Evolutionary conservation across 2,113 vertebrate genomes (phyloP), one percentile per base, ranked within the genome.

Genomic region (Microcebus griseorufus): DNA sequence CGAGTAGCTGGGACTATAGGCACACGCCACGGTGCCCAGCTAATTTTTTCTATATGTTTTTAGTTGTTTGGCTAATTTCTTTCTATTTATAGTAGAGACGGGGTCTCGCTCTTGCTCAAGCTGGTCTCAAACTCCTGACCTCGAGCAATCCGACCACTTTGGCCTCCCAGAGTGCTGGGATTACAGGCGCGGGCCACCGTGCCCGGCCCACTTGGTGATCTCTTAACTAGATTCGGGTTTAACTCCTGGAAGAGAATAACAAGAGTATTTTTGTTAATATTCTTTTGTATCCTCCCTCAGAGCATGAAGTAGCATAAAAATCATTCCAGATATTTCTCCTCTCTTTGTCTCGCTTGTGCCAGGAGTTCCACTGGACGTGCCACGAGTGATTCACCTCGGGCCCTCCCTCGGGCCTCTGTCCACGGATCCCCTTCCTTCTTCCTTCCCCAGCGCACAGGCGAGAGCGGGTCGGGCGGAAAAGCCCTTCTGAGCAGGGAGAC

Each of bases 211-310:
- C 87, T 88, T 55, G 32, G 6, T 37, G 4, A 85, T 91, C 25
- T 83, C 29, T 92, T 93, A 69, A 55, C 14, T 82, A 64, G 62
- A n/a, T 65, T 70, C 94, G 11, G 17, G 32, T 90, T 94, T 96
- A 85, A 75, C 55, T 89, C 14, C 58, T 32, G 23, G 90, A 96
- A 79, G 60, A 82, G 27, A 62, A 18, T 67, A 79, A 45, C 10
- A 27, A 9, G 20, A 70, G 3, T 83, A 80, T 75, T 45, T 81
- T 64, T 76, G 5, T 45, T 69, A 90, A 83, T 76, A 76, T 86
- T 65, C 32, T 85, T 88, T 87, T 14, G 76, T 81, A 81, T 37
- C 58, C 51, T 51, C 51, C 11, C 32, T 95, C 32, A 88, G 55
- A 75, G 29, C 27, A 48, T 62, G 29, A 79, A 78, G 70, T n/a